Evolutionary conservation across 2,888 invertebrate genomes (phyloP).

Genomic region (Notodonta dromedarius): DNA sequence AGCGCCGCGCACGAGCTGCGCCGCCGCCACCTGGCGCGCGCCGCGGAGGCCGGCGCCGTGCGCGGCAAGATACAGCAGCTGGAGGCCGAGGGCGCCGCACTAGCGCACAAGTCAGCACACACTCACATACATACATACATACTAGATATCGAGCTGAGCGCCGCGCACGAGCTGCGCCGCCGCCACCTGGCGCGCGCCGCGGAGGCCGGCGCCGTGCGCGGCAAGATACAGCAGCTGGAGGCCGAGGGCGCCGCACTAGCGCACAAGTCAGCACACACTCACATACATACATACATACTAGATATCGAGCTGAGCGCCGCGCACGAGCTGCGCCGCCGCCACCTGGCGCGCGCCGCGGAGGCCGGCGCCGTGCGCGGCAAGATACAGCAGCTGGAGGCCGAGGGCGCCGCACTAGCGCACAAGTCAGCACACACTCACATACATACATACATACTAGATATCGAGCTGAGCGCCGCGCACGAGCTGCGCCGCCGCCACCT

Average conservation of each 20-base stretch:
- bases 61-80: constrained; percentile 91
- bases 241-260: constrained; percentile 88
- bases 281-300: too few relatives aligned
- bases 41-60: constrained; percentile 94
- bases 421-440: constrained; percentile 69
- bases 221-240: constrained; percentile 91
- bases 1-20: constrained; percentile 92
- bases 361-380: constrained; percentile 93
- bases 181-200: constrained; percentile 95
- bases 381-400: constrained; percentile 89
- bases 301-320: constrained; percentile 93
- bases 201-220: constrained; percentile 94
- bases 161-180: constrained; percentile 93
- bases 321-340: constrained; percentile 92
- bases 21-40: constrained; percentile 94
- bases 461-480: constrained; percentile 93
- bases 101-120: constrained; percentile 85
- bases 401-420: constrained; percentile 87
- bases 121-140: too few relatives aligned
- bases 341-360: constrained; percentile 95
- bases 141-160: constrained; percentile 90
- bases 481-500: constrained; percentile 94
- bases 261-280: constrained; percentile 76
- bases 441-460: too few relatives aligned
- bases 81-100: constrained; percentile 86